Base-by-base conservation (phyloP, 2,113 vertebrate species). In the Gorsachius goisagi region DNA sequence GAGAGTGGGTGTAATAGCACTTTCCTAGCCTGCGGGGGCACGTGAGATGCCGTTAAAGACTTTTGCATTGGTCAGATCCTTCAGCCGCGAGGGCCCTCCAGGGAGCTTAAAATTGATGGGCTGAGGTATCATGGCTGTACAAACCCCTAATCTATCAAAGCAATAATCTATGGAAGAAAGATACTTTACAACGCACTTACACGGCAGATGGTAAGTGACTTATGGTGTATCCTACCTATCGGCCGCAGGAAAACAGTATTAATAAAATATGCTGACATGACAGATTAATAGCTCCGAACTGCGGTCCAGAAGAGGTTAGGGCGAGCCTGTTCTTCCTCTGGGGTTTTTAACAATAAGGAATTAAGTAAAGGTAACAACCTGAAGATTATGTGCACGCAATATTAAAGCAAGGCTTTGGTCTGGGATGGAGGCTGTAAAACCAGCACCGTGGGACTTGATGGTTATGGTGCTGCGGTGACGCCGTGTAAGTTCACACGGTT, bases 131-230 rank as follows among this genome's bases (percentile, higher is more conserved):
- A 23, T 1, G 35, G 88, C 76, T 90, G 72, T 35, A 69, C 73
- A 93, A 89, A 49, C 72, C 80, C 58, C 64, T 93, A 72, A 93
- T 93, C 86, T 92, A 95, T 95, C 94, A 93, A 87, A 93, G 71
- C 89, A 97, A 88, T 87, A 87, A 89, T 85, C 77, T 93, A 1
- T 19, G 81, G 86, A 91, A 89, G 88, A 96, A 82, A 91, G 90
- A 84, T 69, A 45, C 80, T 93, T 89, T 75, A 72, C 91, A 92
- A 91, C 0, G 1, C 80, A 82, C 69, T 89, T 74, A 52, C 73
- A 82, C 35, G 81, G 87, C 97, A 97, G 95, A 95, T 95, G 96
- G 90, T 87, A 89, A 94, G 80, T 89, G 94, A 93, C 49, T 95
- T 93, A 95, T 17, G 69, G 78, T 75, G 45, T 17, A 73, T 81